Conservation (phyloP, 2,113 vertebrate species). For the Nothoprocta perdicaria region DNA sequence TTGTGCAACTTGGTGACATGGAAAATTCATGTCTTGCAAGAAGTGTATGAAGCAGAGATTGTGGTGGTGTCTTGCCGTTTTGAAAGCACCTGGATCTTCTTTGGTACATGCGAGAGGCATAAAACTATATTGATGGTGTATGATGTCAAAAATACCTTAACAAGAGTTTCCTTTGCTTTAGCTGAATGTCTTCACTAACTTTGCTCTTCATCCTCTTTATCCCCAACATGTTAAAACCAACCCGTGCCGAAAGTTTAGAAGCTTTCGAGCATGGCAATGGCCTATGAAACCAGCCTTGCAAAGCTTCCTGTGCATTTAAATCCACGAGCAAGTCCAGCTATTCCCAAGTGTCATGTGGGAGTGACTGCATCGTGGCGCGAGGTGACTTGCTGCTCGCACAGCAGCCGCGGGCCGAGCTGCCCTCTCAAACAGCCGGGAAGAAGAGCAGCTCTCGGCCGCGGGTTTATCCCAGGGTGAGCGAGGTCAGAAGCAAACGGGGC, state of each 20-base stretch:
- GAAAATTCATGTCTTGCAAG: background rate
- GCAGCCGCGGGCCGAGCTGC: no score
- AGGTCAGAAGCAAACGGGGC: background rate
- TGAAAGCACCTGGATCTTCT: background rate
- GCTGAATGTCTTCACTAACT: background rate
- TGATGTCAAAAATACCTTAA: no score
- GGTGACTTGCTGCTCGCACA: background rate
- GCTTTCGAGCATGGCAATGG: background rate
- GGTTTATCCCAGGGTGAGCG: background rate
- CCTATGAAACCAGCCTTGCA: background rate
- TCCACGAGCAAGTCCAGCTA: background rate
- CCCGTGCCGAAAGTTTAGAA: background rate
- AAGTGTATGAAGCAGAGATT: background rate
- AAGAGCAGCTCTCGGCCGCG: no score
- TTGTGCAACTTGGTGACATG: background rate
- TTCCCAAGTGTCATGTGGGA: background rate
- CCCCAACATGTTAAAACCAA: background rate
- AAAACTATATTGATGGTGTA: no score
- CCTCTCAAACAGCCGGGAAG: no score
- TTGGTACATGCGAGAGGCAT: background rate
- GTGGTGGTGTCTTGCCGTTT: background rate
- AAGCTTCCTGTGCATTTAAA: background rate
- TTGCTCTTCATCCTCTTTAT: background rate
- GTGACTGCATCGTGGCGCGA: background rate
- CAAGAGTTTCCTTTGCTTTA: background rate